phyloP scores from a whole-genome alignment of 2,888 invertebrate species.

The Tipula lateralis region DNA sequence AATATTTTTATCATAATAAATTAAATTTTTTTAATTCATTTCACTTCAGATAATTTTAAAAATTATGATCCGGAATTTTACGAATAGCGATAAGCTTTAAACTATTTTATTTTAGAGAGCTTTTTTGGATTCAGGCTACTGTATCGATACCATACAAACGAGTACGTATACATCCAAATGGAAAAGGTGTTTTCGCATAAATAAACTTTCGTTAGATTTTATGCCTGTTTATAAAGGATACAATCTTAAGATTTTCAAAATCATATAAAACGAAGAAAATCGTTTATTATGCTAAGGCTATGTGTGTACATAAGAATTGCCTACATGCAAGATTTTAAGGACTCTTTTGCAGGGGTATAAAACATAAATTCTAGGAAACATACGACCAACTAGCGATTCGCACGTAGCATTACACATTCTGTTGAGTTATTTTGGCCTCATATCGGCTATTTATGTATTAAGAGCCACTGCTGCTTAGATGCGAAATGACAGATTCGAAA shows the following conservation, averaged over 20 bases:
- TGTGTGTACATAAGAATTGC: not conserved
- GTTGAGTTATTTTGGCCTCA: no score
- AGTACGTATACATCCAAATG: no score
- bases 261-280: not conserved
- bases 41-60: not conserved
- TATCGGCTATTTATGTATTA: no score
- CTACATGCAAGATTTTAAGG: not conserved
- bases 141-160: not conserved
- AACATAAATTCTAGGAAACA: no score
- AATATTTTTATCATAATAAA: not conserved
- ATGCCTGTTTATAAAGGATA: not conserved
- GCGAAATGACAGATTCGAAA: no score
- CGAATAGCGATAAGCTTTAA: not conserved
- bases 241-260: not conserved
- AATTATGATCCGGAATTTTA: not conserved
- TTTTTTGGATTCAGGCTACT: not conserved
- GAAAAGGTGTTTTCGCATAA: slow-evolving; percentile 9
- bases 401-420: no score
- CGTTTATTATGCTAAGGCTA: not conserved
- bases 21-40: not conserved
- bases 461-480: no score
- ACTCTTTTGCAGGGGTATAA: no score
- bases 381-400: no score
- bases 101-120: not conserved
- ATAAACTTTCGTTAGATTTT: not conserved